Conservation (phyloP, 2,888 invertebrate species). For the Onchidella celtica region DNA sequence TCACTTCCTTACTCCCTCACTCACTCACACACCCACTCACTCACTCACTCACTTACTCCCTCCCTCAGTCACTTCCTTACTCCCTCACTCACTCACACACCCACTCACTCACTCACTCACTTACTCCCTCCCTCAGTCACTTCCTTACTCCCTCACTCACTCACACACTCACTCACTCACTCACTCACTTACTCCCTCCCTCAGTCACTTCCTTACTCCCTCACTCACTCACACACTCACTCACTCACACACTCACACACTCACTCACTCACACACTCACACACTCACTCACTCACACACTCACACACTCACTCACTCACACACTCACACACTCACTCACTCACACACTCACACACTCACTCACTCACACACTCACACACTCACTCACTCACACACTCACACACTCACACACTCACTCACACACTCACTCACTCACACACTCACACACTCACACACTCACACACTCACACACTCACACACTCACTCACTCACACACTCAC, state of each 20-base stretch:
- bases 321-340: conserved; percentile 32
- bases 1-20: too few relatives aligned
- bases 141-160: too few relatives aligned
- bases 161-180: too few relatives aligned
- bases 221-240: not conserved
- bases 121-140: too few relatives aligned
- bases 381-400: conserved; percentile 27
- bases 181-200: not conserved
- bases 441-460: conserved; percentile 1
- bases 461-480: conserved; percentile 35
- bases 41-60: too few relatives aligned
- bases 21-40: too few relatives aligned
- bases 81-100: too few relatives aligned
- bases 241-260: not conserved
- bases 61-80: too few relatives aligned
- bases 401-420: conserved; percentile 21
- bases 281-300: conserved; percentile 15
- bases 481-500: too few relatives aligned
- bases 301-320: conserved; percentile 19
- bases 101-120: too few relatives aligned
- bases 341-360: conserved; percentile 21
- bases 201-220: not conserved
- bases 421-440: conserved; percentile 12
- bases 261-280: not conserved
- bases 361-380: conserved; percentile 24